Evolutionary conservation across 1,140 invertebrate species (phyloP), one percentile per base, ranked within the genome.

Genomic region (Zaprionus vittiger): DNA sequence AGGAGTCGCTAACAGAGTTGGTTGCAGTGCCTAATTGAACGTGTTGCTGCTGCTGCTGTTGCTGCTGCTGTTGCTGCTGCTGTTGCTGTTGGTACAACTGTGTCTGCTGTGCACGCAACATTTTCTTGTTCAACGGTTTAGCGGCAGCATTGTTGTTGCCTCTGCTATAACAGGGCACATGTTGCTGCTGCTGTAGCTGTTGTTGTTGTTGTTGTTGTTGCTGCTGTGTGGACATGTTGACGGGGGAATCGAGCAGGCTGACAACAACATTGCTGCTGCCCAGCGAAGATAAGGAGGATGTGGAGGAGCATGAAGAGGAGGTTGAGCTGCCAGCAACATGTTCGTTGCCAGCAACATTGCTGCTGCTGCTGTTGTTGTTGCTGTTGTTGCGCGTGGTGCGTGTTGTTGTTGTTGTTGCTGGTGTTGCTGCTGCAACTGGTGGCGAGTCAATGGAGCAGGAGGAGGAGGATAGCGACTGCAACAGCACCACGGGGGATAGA

Each of bases 41-140:
- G 41, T 59, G 80, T 70, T 62, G 57, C 5, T 56, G 59, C 7
- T 82, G 87, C 26, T 82, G 87, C 20, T 87, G 83, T 20, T 80
- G 77, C 2, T 76, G 73, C 9, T 71, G 68, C 5, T 80, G 76
- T 0, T 79, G 82, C 5, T 83, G 81, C 6, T 91, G 81, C 9
- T 85, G 86, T 31, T 89, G 84, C 12, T 91, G 87, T 49, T 91
- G 87, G 63, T 89, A 91, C 66, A 90, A 59, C 61, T 83, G 87
- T 17, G 89, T 75, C 52, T 92, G 91, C 64, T 92, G 91, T 0
- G 91, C 91, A 22, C 91, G 83, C 69, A 92, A 59, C 82, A 92
- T 83, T 90, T 92, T 92, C 54, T 92, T 92, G 69, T 92, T 92
- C 7, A 92, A 60, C 5, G 91, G 90, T 65, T 92, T 92, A 2